Conservation (phyloP, 2,888 invertebrate species). For the Heliothis peltigera region DNA sequence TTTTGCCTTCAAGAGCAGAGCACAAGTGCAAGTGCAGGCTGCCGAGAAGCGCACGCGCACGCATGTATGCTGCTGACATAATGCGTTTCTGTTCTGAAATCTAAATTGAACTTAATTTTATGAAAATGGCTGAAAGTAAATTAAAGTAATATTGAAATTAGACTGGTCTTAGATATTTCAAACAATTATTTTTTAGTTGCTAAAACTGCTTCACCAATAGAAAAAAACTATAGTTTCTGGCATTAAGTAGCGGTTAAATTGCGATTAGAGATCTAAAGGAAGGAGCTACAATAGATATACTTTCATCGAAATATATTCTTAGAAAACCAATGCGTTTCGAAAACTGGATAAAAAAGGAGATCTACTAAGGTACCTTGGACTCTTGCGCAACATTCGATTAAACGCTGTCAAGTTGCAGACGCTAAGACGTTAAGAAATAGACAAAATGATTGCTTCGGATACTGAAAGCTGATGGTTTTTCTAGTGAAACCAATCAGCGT, state of each 20-base stretch:
- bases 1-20: slow-evolving; percentile 40
- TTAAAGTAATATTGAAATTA: not conserved
- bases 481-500: slow-evolving; percentile 44
- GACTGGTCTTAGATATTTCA: slow-evolving; percentile 1
- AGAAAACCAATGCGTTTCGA: slow-evolving; percentile 45
- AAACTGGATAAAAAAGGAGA: slow-evolving; percentile 49
- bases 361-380: slow-evolving; percentile 55
- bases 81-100: not conserved
- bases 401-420: slow-evolving; percentile 69
- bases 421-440: slow-evolving; percentile 64
- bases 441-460: slow-evolving; percentile 49
- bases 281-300: slow-evolving; percentile 4
- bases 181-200: slow-evolving; percentile 1
- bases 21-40: slow-evolving; percentile 35
- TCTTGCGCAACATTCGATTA: slow-evolving; percentile 70
- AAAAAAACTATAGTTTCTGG: not conserved
- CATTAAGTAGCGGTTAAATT: slow-evolving; percentile 7
- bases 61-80: not conserved
- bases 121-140: not conserved
- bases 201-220: not conserved
- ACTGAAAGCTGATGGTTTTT: slow-evolving; percentile 31
- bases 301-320: slow-evolving; percentile 41
- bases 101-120: not conserved
- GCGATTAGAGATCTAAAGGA: slow-evolving; percentile 23
- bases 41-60: slow-evolving; percentile 20